Evolutionary conservation across 2,797 vertebrate species (phyloP).

Genomic region (Okamejei kenojei): DNA sequence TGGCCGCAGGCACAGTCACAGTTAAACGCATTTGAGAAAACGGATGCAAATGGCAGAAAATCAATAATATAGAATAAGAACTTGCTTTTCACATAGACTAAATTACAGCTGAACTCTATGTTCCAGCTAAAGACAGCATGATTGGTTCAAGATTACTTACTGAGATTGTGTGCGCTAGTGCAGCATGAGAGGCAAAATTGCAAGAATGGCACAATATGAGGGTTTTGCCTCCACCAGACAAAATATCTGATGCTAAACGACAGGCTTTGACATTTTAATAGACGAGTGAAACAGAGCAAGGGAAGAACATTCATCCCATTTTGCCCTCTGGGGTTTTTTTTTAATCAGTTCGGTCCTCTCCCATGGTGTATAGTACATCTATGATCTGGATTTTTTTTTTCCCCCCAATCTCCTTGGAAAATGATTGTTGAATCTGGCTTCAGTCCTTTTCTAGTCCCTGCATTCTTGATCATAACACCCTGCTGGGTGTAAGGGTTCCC

Average conservation of each 20-base stretch:
- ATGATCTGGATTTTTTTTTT: neutral
- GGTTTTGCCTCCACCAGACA: neutral
- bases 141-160: too few relatives aligned
- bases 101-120: neutral
- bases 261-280: neutral
- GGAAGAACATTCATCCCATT: neutral
- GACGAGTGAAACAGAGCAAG: neutral
- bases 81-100: neutral
- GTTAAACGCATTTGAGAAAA: neutral
- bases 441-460: neutral
- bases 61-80: conserved; percentile 10
- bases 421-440: neutral
- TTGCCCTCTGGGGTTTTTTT: neutral
- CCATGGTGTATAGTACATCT: too few relatives aligned
- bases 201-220: neutral
- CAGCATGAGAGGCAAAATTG: neutral
- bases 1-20: neutral
- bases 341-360: neutral
- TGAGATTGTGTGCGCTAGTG: neutral
- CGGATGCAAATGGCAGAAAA: neutral
- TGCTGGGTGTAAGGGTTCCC: neutral
- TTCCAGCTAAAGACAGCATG: neutral
- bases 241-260: neutral
- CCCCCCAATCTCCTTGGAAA: neutral
- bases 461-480: neutral